These are phyloP conservation scores for Apostichopus parvimensis DNA, from an alignment of 35 echinoderm and acorn worm species.

Conservation along the genomic window DNA sequence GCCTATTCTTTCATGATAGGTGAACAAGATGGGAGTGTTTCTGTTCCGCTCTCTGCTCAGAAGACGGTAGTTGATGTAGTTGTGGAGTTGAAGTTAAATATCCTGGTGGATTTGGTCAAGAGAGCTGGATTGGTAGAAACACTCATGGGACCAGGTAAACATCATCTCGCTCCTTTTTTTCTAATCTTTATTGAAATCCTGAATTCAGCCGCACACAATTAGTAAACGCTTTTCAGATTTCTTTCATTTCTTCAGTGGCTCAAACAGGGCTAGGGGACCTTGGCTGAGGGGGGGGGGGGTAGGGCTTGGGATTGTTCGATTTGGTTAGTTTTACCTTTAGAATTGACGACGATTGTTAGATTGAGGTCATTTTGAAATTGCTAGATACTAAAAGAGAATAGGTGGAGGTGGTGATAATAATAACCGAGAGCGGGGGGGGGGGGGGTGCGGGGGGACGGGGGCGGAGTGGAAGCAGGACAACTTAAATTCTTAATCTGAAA, in stretches of 20 bases:
- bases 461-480: background rate
- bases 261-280: no score
- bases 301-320: background rate
- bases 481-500: background rate
- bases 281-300: no score
- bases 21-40: background rate
- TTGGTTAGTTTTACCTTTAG: background rate
- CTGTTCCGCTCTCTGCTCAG: background rate
- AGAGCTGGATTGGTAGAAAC: slow-evolving; percentile 10
- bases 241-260: no score
- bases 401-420: background rate
- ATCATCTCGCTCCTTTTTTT: background rate
- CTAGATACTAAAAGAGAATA: background rate
- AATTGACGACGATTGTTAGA: background rate
- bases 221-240: no score
- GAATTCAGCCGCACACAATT: no score
- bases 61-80: slow-evolving; percentile 25
- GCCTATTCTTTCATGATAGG: background rate
- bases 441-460: no score
- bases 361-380: no score
- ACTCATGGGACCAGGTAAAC: slow-evolving; percentile 7
- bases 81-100: background rate
- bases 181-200: background rate
- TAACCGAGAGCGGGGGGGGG: background rate
- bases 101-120: background rate